Base-by-base conservation (phyloP, 2,113 vertebrate species). In the Larimichthys polyactis region DNA sequence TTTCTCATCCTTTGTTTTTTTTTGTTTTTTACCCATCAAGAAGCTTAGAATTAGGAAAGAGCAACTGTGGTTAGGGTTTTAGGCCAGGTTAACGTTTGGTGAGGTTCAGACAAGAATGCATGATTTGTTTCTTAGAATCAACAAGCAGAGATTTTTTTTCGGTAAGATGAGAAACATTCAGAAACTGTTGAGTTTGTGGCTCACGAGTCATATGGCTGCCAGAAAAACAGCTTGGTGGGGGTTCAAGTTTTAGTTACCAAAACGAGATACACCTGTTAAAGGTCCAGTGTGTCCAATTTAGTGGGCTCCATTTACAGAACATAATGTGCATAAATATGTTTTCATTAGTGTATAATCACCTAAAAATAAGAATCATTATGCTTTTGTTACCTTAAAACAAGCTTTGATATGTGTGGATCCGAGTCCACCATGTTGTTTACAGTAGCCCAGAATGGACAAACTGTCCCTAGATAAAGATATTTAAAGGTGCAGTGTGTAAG, bases 91-190 rank as follows among this genome's bases (percentile, higher is more conserved):
- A 11, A 62, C 19, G 2, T 76, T 84, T 72, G 55, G 32, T 72
- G 60, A 81, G 55, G 57, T 55, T 84, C 49, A 63, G 66, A 19
- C 71, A 72, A 65, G 36, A 82, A 87, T 20, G 68, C 36, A 32
- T 12, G 29, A 72, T 79, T 78, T 79, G 62, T 78, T 40, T 81
- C 67, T 57, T 19, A 11, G 52, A 72, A 67, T 77, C 68, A 90
- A 80, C 68, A 78, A 83, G 1, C n/a, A 24, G 57, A 52, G 57
- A 69, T 81, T 79, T 73, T 40, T 70, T 40, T 70, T 40, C 36
- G 43, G 58, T 65, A 60, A 71, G 17, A 83, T 2, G 20, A 76
- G 72, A 78, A 60, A 70, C 60, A 67, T 75, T 71, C 58, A 78
- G 49, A 83, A 73, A 72, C 17, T 6, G 40, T 83, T 75, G 0